Evolutionary conservation across 2,797 vertebrate genomes (phyloP), one percentile per base, ranked within the genome.

Genomic region (Ctenochaetus hawaiiensis): DNA sequence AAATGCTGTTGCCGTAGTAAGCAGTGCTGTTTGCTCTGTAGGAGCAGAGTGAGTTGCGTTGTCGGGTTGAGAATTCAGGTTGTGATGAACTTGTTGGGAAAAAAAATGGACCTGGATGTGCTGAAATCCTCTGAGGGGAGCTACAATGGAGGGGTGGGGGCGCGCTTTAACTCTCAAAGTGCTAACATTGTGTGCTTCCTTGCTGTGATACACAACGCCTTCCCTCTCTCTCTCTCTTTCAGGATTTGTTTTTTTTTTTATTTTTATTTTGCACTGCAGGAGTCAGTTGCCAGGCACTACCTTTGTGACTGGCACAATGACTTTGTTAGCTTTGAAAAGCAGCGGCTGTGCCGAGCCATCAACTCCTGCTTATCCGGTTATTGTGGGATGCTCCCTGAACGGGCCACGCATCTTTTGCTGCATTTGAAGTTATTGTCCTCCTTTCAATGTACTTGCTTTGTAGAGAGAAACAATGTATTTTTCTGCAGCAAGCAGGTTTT

Each of bases 111-210:
- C 39, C 53, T 53, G n/a, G 61, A 69, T 60, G 56, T 78, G 52
- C 43, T 71, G 39, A 22, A 71, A 75, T 83, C 75, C 77, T 82
- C 54, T 0, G 60, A 88, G 83, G 66, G 16, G 70, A 61, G 56
- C 52, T 20, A 65, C 78, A 78, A 72, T 39, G 56, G 56, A 83
- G 30, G 75, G 81, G 67, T 77, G 56, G 20, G 53, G 75, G 71
- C 72, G 59, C 70, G 78, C 58, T 86, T 88, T 62, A 88, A 87
- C 85, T 87, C 88, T 84, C 64, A 67, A 74, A 85, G 77, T 75
- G 43, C 61, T 72, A 85, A 67, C 72, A 73, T 57, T 77, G 72
- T 88, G 82, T 69, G 63, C 56, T 66, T 70, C 20, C 84, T 80
- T 57, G 30, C 74, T 72, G 61, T 86, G 67, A 85, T 77, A 43